Conservation (phyloP, 1,140 invertebrate genomes). For the Holotrichia oblita region DNA sequence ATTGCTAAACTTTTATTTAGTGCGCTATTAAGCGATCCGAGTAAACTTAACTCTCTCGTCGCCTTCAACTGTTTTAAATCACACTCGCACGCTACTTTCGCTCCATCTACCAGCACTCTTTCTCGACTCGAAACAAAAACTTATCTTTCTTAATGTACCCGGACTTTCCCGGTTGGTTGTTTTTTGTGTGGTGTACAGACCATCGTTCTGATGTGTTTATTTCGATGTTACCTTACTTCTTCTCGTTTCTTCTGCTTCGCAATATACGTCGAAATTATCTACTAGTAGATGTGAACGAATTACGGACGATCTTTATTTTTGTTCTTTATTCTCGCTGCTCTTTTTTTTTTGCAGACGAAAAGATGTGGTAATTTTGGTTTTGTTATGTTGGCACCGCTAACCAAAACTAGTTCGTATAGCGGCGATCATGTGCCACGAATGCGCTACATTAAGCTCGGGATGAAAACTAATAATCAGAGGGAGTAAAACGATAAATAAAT, state of each 20-base stretch:
- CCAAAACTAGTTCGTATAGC: not conserved
- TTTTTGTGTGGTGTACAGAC: too few species aligned
- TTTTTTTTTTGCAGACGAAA: not conserved
- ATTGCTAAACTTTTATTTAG: slow-evolving; percentile 1
- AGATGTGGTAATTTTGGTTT: not conserved
- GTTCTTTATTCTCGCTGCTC: not conserved
- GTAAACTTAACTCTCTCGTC: not conserved
- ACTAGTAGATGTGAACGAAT: not conserved
- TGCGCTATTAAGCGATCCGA: not conserved
- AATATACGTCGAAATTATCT: not conserved
- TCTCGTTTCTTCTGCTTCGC: not conserved
- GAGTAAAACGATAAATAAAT: slow-evolving; percentile 28
- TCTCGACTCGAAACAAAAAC: slow-evolving; percentile 1
- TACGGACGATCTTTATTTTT: not conserved
- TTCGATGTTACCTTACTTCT: not conserved
- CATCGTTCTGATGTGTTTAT: not conserved
- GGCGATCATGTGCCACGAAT: not conserved
- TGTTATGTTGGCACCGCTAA: too few species aligned
- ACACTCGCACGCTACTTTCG: not conserved
- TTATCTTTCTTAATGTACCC: not conserved
- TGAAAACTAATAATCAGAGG: slow-evolving; percentile 13
- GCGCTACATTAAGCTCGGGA: slow-evolving; percentile 7
- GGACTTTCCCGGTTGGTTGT: not conserved
- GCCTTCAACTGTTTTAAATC: not conserved
- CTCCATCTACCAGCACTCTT: not conserved